Evolutionary conservation across 2,888 invertebrate species (phyloP).

Genomic region (Odontothrips loti): DNA sequence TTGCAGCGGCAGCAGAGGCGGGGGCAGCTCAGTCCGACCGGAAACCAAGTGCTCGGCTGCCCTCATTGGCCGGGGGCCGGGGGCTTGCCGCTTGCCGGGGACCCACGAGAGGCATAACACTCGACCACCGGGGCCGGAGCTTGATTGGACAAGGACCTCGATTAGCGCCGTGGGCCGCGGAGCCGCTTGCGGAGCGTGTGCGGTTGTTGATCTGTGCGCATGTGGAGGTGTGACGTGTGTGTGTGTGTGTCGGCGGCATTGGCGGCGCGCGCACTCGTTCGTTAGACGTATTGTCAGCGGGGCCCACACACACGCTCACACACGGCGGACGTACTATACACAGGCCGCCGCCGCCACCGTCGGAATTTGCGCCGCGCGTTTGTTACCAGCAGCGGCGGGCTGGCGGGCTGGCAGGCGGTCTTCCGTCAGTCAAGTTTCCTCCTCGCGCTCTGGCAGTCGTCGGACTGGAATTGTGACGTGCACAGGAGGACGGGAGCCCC

Average conservation of each 20-base stretch:
- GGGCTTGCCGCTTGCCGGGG: no score
- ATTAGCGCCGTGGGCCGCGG: not conserved
- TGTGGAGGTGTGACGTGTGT: not conserved
- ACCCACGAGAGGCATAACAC: not conserved
- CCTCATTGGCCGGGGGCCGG: not conserved
- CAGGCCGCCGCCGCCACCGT: not conserved
- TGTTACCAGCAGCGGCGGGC: not conserved
- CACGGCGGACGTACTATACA: not conserved
- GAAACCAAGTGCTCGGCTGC: not conserved
- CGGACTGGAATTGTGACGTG: no score
- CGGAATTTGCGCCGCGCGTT: not conserved
- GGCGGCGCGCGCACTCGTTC: not conserved
- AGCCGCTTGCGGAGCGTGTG: not conserved
- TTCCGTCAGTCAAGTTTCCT: not conserved
- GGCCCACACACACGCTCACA: not conserved
- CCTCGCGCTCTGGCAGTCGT: no score
- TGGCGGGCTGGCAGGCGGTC: not conserved
- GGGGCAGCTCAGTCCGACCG: not conserved
- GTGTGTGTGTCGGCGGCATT: not conserved
- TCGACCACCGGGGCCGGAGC: not conserved
- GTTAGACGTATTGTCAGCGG: constrained; percentile 8
- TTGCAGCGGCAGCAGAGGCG: not conserved
- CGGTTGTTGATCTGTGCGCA: not conserved
- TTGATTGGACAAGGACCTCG: not conserved
- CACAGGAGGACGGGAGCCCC: no score